Base-by-base conservation (phyloP, 2,888 invertebrate genomes). In the Synergus gifuensis region DNA sequence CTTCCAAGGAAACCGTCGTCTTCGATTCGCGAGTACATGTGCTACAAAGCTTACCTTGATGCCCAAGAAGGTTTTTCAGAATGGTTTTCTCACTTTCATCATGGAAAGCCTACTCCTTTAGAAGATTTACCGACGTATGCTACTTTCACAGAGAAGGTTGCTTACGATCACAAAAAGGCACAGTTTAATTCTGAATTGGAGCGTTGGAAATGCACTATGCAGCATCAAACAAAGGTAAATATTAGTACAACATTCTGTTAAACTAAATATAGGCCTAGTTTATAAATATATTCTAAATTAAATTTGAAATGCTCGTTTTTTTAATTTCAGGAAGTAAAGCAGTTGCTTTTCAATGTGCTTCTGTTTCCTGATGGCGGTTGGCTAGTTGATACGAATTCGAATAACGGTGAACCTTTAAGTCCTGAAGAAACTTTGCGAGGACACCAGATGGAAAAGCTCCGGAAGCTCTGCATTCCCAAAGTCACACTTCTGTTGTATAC, bases 331-430 rank as follows among this genome's bases (percentile, higher is more conserved):
- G 96, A 95, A 79, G 96, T 97, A 0, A 96, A 96, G 86, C 95
- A 95, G 82, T 94, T 96, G 77, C 93, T 98, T 9, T 97, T 96
- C 92, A 98, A 98, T 92, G 96, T 98, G 0, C 91, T 98, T 58
- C 91, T 97, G 12, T 98, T 98, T 90, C 97, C 98, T 4, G 96
- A 97, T 86, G 96, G 95, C 42, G 98, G 98, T 7, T 98, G 98
- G 98, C 94, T 98, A 81, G 94, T 95, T 66, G 98, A 98, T 90
- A 94, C 95, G 18, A 94, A 92, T 84, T 93, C 93, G 67, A 93
- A 93, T 77, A 93, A 93, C 81, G 91, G 91, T 12, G 92, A 93
- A 58, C 93, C 93, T 0, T 85, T 88, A 8, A 93, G 92, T 40
- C 93, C 91, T 49, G 93, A 90, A 85, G 93, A 94, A 82, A 92